phyloP scores from a whole-genome alignment of 2,113 vertebrate genomes.

The Tonatia bakeri region DNA sequence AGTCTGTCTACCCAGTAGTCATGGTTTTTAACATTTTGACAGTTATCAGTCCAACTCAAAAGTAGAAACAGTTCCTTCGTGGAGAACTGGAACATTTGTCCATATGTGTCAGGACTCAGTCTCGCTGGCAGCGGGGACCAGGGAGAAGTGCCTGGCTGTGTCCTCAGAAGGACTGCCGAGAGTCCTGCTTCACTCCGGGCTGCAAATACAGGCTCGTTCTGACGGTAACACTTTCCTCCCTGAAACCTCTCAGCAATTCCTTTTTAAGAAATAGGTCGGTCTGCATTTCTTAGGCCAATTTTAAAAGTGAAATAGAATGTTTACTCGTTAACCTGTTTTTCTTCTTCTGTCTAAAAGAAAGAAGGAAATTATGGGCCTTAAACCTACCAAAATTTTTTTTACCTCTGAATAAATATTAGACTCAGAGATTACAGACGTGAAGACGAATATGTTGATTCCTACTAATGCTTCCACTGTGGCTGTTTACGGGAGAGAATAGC shows the following conservation, averaged over 20 bases:
- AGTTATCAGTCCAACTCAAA: background rate
- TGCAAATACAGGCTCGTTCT: background rate
- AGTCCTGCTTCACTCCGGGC: background rate
- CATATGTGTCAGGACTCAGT: background rate
- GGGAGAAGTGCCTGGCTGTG: background rate
- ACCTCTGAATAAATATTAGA: background rate
- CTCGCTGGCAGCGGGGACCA: background rate
- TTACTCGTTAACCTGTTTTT: background rate
- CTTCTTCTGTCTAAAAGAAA: background rate
- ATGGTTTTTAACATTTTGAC: background rate
- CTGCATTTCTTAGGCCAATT: background rate
- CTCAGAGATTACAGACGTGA: background rate
- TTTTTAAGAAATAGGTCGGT: background rate
- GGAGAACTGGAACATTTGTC: background rate
- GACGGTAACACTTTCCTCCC: background rate
- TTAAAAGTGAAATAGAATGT: background rate
- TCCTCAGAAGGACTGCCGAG: background rate
- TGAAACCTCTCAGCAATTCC: background rate
- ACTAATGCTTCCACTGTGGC: background rate
- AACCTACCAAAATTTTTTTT: background rate
- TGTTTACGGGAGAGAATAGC: background rate
- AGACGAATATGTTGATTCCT: background rate
- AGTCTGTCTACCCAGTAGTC: background rate
- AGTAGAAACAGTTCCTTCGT: background rate
- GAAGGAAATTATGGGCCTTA: background rate